phyloP scores from a whole-genome alignment of 1,140 invertebrate genomes.

The Drosophila paulistorum region DNA sequence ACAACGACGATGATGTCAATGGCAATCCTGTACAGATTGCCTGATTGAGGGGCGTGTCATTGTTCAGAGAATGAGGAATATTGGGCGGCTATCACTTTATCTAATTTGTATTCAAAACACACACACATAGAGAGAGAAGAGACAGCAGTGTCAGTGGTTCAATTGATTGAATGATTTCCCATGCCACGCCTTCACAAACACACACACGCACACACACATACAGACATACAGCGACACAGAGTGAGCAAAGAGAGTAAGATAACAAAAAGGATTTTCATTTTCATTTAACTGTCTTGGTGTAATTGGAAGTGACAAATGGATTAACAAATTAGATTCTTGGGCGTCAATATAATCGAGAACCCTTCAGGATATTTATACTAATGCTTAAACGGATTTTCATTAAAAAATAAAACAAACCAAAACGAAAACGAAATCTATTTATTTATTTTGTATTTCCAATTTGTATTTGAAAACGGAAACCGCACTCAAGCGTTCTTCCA shows the following conservation, averaged over 20 bases:
- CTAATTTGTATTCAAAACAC: slow-evolving; percentile 80
- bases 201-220: slow-evolving; percentile 17
- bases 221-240: slow-evolving; percentile 2
- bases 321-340: slow-evolving; percentile 40
- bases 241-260: slow-evolving; percentile 35
- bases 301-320: slow-evolving; percentile 63
- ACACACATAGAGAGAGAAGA: slow-evolving; percentile 36
- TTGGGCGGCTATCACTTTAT: slow-evolving; percentile 59
- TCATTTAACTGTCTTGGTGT: slow-evolving; percentile 49
- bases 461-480: slow-evolving; percentile 44
- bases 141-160: slow-evolving; percentile 55
- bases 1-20: slow-evolving; percentile 24
- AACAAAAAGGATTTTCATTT: slow-evolving; percentile 33
- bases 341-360: neutral
- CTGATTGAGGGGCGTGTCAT: slow-evolving; percentile 11
- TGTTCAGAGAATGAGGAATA: neutral
- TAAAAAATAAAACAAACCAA: neutral
- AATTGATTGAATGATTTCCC: slow-evolving; percentile 74
- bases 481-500: slow-evolving; percentile 42
- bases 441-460: neutral
- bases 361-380: slow-evolving; percentile 4
- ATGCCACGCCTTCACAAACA: slow-evolving; percentile 1
- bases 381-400: slow-evolving; percentile 4
- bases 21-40: slow-evolving; percentile 16
- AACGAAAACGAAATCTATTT: too few relatives aligned